Evolutionary conservation across 2,113 vertebrate genomes (phyloP), one percentile per base, ranked within the genome.

Genomic region (Lasiurus borealis): DNA sequence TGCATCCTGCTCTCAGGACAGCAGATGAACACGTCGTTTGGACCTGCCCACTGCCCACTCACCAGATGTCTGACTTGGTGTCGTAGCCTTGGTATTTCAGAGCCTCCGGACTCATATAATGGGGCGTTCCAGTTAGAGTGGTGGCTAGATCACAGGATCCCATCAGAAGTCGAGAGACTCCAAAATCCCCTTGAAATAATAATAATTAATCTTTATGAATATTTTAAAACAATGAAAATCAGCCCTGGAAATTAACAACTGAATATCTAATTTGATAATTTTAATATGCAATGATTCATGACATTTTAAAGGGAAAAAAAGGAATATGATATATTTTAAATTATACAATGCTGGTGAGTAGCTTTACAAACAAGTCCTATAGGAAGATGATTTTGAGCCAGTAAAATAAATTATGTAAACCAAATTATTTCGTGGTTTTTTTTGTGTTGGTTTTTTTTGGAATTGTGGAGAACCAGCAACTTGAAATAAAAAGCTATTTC

Each of bases 51-150:
- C 68, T 2, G 16, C 71, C 72, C 94, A 97, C 98, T 98, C 97
- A 99, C 99, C 99, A 99, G 95, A 99, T 99, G 97, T 99, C 99
- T 8, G 99, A 99, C 97, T 99, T 99, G 86, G 98, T 99, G 95
- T 99, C 96, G 14, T 98, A 99, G 36, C 99, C 99, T 92, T 98
- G 99, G 91, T 99, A 99, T 89, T 98, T 98, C 96, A 99, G 97
- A 34, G 98, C 98, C 95, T 99, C 99, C 0, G 99, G 99, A 85
- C 99, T 99, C 99, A 99, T 99, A 82, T 99, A 99, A 93, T 98
- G 98, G 2, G 98, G 99, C 0, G 99, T 99, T 72, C 99, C 99
- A 9, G 98, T 99, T 95, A 99, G 98, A 40, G 99, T 99, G 87
- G 98, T 99, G 93, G 99, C 99, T 97, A 99, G 97, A 97, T 99